These are phyloP conservation scores for Caenorhabditis uteleia DNA, from an alignment of 2,888 invertebrate genomes.

Conservation along the genomic window DNA sequence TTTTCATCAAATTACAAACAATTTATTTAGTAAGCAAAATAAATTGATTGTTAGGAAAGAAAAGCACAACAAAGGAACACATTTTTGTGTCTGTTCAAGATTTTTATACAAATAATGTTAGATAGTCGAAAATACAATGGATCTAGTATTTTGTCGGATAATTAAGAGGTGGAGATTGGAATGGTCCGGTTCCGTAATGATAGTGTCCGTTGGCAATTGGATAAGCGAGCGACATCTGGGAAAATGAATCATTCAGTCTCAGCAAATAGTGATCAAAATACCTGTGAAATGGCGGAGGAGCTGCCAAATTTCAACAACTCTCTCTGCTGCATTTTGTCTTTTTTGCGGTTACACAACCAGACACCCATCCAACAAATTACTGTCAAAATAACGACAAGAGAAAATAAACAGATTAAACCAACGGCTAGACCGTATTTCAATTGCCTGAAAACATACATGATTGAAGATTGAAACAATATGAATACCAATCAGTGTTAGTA, in stretches of 20 bases:
- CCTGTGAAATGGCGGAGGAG: slow-evolving; percentile 46
- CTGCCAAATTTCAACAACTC: slow-evolving; percentile 39
- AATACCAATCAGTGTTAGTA: slow-evolving; percentile 51
- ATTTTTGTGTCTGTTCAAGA: no score
- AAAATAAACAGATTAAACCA: slow-evolving; percentile 54
- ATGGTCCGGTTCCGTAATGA: slow-evolving; percentile 52
- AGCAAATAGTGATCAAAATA: slow-evolving; percentile 11
- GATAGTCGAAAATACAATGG: no score
- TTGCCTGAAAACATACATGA: slow-evolving; percentile 40
- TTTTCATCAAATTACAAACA: no score
- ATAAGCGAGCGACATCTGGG: slow-evolving; percentile 47
- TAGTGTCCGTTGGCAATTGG: slow-evolving; percentile 46
- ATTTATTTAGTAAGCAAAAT: no score
- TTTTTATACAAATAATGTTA: no score
- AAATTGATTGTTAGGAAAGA: no score
- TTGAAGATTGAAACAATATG: background rate
- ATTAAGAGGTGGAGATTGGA: slow-evolving; percentile 47
- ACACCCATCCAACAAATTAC: slow-evolving; percentile 48
- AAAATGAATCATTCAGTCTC: no score
- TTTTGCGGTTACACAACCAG: slow-evolving; percentile 52
- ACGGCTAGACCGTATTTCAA: slow-evolving; percentile 57
- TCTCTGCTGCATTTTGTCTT: slow-evolving; percentile 40
- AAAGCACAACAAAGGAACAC: no score
- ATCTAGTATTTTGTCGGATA: slow-evolving; percentile 41
- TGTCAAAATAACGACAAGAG: slow-evolving; percentile 49